These are phyloP conservation scores for Agrochola lychnidis DNA, from an alignment of 2,888 invertebrate genomes.

Conservation along the genomic window DNA sequence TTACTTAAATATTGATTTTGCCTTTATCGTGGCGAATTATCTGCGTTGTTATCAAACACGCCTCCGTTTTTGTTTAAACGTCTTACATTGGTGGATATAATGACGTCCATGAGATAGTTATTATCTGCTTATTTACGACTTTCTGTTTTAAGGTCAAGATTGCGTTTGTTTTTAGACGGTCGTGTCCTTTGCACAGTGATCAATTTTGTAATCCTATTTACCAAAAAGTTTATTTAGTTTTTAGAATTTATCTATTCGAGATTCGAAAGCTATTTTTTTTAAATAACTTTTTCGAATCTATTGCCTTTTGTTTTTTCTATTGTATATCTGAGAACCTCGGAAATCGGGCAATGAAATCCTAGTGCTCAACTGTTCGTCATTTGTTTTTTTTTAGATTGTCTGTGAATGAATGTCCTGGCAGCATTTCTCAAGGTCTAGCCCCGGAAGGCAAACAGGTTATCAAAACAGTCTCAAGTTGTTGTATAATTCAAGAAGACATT, in stretches of 20 bases:
- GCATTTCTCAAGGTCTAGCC: conserved; percentile 48
- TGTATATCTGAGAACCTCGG: no score
- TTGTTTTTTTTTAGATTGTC: conserved; percentile 21
- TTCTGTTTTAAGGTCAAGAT: conserved; percentile 28
- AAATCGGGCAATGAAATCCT: not conserved
- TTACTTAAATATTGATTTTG: conserved; percentile 38
- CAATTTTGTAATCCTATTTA: not conserved
- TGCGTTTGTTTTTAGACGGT: no score
- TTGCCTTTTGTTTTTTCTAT: not conserved
- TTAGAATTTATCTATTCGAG: not conserved
- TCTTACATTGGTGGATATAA: conserved; percentile 4
- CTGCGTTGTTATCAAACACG: conserved; percentile 32
- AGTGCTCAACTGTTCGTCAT: not conserved
- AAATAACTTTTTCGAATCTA: conserved; percentile 9
- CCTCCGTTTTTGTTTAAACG: conserved; percentile 22
- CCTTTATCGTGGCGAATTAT: conserved; percentile 15
- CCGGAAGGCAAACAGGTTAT: conserved; percentile 49
- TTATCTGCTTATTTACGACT: conserved; percentile 17
- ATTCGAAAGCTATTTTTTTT: not conserved
- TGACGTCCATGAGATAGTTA: not conserved
- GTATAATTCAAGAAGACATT: conserved; percentile 48
- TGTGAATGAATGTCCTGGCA: conserved; percentile 34
- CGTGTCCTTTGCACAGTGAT: conserved; percentile 1
- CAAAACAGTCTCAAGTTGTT: conserved; percentile 40
- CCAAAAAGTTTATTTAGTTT: not conserved